Base-by-base conservation (phyloP, 2,797 vertebrate species). In the Melanotaenia maccullochi region DNA sequence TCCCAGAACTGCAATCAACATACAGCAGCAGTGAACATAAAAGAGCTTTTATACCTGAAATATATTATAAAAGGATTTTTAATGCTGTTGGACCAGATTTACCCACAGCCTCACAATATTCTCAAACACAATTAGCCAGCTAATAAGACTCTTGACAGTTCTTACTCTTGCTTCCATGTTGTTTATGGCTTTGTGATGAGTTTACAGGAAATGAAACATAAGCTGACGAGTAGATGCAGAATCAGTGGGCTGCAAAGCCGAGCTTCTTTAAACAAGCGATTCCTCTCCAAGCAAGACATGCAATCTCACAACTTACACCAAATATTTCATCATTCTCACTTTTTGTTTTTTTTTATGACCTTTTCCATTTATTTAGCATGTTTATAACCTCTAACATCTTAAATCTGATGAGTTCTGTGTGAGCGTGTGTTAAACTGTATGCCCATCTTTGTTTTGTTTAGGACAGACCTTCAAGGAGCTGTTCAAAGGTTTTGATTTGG, bases 251-350 rank as follows among this genome's bases (percentile, higher is more conserved):
- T 73, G 73, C 81, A 82, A 68, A 76, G 52, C 81, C 68, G 1
- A 85, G 73, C 80, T 70, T 72, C 38, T 66, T 54, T 54, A 65
- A 67, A 71, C 14, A 16, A 76, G 76, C 65, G 78, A 85, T 64
- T 75, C 77, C 75, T 84, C 82, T 84, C 68, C 62, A 40, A 87
- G 83, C 73, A 83, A 79, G 80, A 85, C 90, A 91, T 92, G 91
- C 90, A 87, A 83, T 66, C 83, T 75, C 63, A 71, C 65, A 51
- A 62, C 63, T 61, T 38, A 79, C 71, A 36, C 35, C 35, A 58
- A 47, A 65, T 68, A 62, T 82, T 75, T 78, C 71, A 73, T 80
- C 75, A 35, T 58, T 65, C 60, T 70, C 12, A 12, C 12, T 52
- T 24, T 52, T 51, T 51, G 0, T 49, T 47, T 49, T 44, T 49